Evolutionary conservation across 2,113 vertebrate species (phyloP).

Genomic region (Anoura caudifer): DNA sequence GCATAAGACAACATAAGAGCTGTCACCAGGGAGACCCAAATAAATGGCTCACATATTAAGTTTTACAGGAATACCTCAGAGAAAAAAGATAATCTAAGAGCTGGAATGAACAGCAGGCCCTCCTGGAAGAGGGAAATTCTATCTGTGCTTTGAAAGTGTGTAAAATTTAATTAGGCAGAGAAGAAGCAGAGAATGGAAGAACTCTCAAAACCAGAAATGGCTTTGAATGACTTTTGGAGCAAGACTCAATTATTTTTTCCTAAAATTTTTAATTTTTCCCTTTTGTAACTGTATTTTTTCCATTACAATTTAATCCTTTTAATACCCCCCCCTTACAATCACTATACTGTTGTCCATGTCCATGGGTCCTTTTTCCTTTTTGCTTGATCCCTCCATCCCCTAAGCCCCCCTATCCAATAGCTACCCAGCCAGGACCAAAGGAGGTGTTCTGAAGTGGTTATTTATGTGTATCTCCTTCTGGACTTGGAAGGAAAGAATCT

Average conservation of each 20-base stretch:
- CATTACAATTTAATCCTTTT: no score
- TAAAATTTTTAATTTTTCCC: background rate
- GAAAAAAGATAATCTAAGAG: slow-evolving; percentile 30
- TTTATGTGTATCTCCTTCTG: background rate
- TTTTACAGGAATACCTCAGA: slow-evolving; percentile 38
- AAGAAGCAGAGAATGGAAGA: background rate
- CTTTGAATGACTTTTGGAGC: slow-evolving; percentile 32
- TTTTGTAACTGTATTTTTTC: no score
- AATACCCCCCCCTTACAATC: no score
- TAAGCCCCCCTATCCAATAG: no score
- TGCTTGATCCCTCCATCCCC: no score
- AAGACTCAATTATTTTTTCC: slow-evolving; percentile 18
- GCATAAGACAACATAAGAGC: slow-evolving; percentile 26
- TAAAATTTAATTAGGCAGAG: slow-evolving; percentile 1
- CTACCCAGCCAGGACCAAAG: background rate
- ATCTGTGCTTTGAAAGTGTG: background rate
- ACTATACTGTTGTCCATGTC: no score
- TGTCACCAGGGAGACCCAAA: slow-evolving; percentile 30
- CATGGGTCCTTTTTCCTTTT: no score
- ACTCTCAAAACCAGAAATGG: slow-evolving; percentile 14
- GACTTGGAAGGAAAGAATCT: background rate
- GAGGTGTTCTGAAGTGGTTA: background rate
- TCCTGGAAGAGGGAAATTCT: background rate
- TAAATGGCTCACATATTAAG: slow-evolving; percentile 13
- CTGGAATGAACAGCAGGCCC: background rate